Evolutionary conservation across 2,888 invertebrate species (phyloP).

Genomic region (Nymphalis polychloros): DNA sequence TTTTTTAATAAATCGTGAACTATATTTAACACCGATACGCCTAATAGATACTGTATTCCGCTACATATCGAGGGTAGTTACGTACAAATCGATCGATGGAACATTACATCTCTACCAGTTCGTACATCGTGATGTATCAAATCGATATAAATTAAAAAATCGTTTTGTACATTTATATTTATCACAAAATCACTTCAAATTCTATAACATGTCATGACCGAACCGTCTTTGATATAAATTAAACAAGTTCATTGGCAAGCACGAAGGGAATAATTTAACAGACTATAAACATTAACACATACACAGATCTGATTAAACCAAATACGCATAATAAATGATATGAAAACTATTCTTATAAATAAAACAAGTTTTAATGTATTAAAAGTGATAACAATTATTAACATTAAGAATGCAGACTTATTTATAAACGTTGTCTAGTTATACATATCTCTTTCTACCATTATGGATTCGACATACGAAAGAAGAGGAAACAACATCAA

Average conservation of each 20-base stretch:
- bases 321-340: too few species aligned
- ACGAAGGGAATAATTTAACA: neutral
- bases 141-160: neutral
- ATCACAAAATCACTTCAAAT: constrained; percentile 7
- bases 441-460: too few species aligned
- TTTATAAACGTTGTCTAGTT: too few species aligned
- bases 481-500: too few species aligned
- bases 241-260: constrained; percentile 30
- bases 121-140: too few species aligned
- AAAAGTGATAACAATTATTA: too few species aligned
- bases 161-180: constrained; percentile 16
- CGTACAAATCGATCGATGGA: constrained; percentile 39
- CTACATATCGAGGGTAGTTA: constrained; percentile 61
- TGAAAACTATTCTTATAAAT: too few species aligned
- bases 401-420: too few species aligned
- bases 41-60: constrained; percentile 70
- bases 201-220: neutral
- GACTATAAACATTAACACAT: too few species aligned
- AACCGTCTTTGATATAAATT: constrained; percentile 13
- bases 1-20: constrained; percentile 63
- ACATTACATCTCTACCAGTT: neutral
- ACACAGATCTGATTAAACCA: too few species aligned
- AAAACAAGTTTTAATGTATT: too few species aligned
- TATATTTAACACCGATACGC: constrained; percentile 76
- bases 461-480: too few species aligned